Conservation (phyloP, 2,888 invertebrate genomes). For the Tortrix viridana region DNA sequence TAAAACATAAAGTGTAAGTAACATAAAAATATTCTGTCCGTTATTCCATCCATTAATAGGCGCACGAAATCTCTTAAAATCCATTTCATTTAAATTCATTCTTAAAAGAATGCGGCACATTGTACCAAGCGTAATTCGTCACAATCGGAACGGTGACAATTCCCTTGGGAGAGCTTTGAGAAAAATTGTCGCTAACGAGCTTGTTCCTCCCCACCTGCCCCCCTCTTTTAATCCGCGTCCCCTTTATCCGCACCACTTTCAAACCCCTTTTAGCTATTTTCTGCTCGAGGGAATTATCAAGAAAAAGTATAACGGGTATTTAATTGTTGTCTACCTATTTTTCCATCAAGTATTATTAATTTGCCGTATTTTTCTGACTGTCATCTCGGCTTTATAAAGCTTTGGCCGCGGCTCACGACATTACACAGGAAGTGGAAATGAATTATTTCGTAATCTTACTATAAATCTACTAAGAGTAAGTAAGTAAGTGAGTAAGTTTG, state of each 20-base stretch:
- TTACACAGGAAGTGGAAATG: too few relatives aligned
- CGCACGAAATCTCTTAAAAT: conserved; percentile 33
- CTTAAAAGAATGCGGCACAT: conserved; percentile 59
- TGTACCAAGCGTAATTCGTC: conserved; percentile 76
- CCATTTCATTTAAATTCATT: conserved; percentile 61
- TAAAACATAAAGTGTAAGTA: not conserved
- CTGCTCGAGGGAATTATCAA: conserved; percentile 72
- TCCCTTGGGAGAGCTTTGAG: conserved; percentile 78
- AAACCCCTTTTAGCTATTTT: conserved; percentile 80
- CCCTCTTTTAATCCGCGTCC: conserved; percentile 72
- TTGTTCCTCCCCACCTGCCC: conserved; percentile 55
- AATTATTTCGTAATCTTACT: too few relatives aligned
- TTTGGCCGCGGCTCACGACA: not conserved
- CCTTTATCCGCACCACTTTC: conserved; percentile 76
- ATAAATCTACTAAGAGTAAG: too few relatives aligned
- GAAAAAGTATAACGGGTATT: conserved; percentile 65
- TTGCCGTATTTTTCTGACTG: conserved; percentile 21
- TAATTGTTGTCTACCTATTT: conserved; percentile 64
- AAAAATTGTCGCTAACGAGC: conserved; percentile 83
- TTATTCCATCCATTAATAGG: not conserved
- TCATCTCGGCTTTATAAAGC: not conserved
- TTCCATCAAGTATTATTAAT: conserved; percentile 58
- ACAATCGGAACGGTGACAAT: conserved; percentile 81
- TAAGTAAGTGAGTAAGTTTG: too few relatives aligned
- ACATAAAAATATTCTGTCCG: not conserved